Base-by-base conservation (phyloP, 2,888 invertebrate species). In the Cloeon dipterum region DNA sequence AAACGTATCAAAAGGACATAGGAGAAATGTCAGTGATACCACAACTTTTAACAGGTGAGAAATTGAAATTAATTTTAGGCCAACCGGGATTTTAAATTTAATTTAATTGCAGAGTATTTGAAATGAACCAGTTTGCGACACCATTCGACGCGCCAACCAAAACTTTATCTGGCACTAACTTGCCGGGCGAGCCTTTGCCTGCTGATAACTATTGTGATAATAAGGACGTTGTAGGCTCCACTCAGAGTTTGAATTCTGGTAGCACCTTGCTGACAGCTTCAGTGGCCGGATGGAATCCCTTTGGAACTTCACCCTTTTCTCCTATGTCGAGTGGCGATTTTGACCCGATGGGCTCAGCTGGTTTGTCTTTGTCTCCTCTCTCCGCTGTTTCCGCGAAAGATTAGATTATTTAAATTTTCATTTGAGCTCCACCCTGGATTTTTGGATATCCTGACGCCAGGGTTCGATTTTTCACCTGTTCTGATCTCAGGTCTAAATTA, bases 21-120 rank as follows among this genome's bases (percentile, higher is more conserved):
- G 82, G 37, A 64, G 83, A 39, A 81, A 82, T 53, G 77, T 78
- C 56, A 81, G 81, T 51, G 83, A 83, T 50, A 82, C 82, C 2
- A 75, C 77, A 38, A 76, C 78, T 45, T 78, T 78, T 50, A 75
- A 74, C 52, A 77, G 76, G 77, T 77, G 59, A 59, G 65, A 29
- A n/a, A n/a, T n/a, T n/a, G n/a, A n/a, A n/a, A n/a, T n/a, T n/a
- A n/a, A n/a, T n/a, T n/a, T n/a, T n/a, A n/a, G n/a, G n/a, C n/a
- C 21, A 21, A 21, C 21, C 14, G n/a, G 23, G 10, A 23, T 10
- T 23, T 23, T 23, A 23, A 23, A 23, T 8, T 10, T 10, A n/a
- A 10, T 23, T 10, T 23, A 25, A 8, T 23, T 10, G 8, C 8
- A 8, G 25, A n/a, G 8, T 8, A 23, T 23, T 8, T 23, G n/a